These are phyloP conservation scores for Asbolus verrucosus DNA, from an alignment of 1,140 invertebrate species.

Conservation along the genomic window DNA sequence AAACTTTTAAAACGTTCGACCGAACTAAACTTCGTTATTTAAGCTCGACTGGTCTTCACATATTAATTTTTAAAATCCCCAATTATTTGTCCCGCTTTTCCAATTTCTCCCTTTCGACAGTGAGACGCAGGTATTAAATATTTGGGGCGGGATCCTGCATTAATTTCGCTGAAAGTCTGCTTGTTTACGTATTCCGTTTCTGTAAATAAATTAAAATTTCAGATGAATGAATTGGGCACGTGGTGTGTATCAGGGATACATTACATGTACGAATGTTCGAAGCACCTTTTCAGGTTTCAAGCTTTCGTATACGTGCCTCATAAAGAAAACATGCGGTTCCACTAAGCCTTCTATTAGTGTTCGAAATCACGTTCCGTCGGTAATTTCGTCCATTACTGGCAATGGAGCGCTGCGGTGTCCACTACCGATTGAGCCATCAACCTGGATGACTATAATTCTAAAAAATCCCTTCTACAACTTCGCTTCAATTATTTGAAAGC, in stretches of 20 bases:
- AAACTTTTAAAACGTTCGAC: too few relatives aligned
- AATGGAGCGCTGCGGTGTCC: conserved; percentile 35
- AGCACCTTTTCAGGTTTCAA: conserved; percentile 54
- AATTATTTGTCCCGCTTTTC: too few relatives aligned
- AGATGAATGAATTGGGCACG: conserved; percentile 26
- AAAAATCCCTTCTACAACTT: conserved; percentile 26
- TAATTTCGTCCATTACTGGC: conserved; percentile 60
- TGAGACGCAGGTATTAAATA: too few relatives aligned
- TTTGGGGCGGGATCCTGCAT: too few relatives aligned
- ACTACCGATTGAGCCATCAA: conserved; percentile 39
- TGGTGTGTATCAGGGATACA: conserved; percentile 18
- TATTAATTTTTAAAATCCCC: too few relatives aligned
- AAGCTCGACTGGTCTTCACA: too few relatives aligned
- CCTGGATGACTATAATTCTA: conserved; percentile 33
- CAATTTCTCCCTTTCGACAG: too few relatives aligned
- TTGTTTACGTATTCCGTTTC: conserved; percentile 13
- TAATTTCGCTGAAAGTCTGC: too few relatives aligned
- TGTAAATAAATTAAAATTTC: conserved; percentile 40
- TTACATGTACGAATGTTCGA: conserved; percentile 39
- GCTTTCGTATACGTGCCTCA: conserved; percentile 60
- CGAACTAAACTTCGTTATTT: too few relatives aligned
- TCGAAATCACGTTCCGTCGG: conserved; percentile 60
- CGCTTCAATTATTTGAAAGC: conserved; percentile 23
- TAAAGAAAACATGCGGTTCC: conserved; percentile 63
- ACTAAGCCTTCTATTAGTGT: conserved; percentile 62